Evolutionary conservation across 1,140 invertebrate species (phyloP).

Genomic region (Oryctes rhinoceros): DNA sequence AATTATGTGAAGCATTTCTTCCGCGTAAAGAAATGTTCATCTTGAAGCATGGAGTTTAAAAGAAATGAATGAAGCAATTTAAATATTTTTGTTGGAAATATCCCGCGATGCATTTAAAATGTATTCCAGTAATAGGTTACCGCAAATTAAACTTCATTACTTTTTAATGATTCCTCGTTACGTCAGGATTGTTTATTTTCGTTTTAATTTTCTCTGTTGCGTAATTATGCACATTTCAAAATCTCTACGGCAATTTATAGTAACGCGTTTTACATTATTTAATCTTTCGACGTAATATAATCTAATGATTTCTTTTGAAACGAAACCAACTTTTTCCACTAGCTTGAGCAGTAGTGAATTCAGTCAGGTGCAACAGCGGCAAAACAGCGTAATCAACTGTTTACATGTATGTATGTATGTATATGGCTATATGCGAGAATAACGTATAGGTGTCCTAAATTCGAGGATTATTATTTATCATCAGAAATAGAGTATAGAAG

Average conservation of each 20-base stretch:
- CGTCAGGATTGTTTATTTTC: too few species aligned
- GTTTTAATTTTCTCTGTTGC: background rate
- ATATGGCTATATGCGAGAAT: background rate
- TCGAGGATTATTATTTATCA: background rate
- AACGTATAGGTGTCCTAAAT: background rate
- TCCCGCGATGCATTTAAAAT: too few species aligned
- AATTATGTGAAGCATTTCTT: slow-evolving; percentile 3
- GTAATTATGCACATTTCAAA: background rate
- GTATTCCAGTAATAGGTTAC: too few species aligned
- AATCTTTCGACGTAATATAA: slow-evolving; percentile 2
- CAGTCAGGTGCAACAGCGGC: background rate
- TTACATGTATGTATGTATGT: background rate
- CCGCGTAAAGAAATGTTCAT: background rate
- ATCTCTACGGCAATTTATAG: background rate
- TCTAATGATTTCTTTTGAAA: slow-evolving; percentile 12
- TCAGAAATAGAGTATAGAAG: too few species aligned
- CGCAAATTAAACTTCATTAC: too few species aligned
- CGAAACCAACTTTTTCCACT: background rate
- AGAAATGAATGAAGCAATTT: too few species aligned
- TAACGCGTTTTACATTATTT: slow-evolving; percentile 4
- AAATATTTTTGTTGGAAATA: too few species aligned
- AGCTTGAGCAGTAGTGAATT: slow-evolving; percentile 8
- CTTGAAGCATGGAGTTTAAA: too few species aligned
- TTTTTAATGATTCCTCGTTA: too few species aligned
- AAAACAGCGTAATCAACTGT: background rate